These are phyloP conservation scores for Eptatretus burgeri DNA, from an alignment of 2,113 vertebrate genomes.

Conservation along the genomic window DNA sequence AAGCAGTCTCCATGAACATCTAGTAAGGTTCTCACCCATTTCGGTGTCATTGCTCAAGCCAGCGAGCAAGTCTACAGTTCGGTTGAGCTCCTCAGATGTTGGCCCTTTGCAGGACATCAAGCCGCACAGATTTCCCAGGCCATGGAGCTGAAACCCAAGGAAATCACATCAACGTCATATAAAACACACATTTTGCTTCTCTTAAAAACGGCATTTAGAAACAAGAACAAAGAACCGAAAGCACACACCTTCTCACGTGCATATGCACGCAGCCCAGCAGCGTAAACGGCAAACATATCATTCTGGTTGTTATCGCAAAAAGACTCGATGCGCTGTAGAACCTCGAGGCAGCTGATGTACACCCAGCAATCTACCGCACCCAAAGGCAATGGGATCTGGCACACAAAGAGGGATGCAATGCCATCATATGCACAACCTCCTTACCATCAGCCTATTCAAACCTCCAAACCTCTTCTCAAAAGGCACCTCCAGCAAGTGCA, in stretches of 20 bases:
- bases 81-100: constrained; percentile 61
- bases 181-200: too few relatives aligned
- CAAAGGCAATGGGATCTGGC: constrained; percentile 46
- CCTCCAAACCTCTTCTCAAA: neutral
- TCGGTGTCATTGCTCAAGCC: constrained; percentile 33
- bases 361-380: constrained; percentile 94
- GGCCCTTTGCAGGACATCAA: constrained; percentile 56
- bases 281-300: constrained; percentile 59
- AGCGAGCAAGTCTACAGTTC: constrained; percentile 69
- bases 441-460: neutral
- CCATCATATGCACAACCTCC: neutral
- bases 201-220: neutral
- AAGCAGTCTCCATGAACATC: too few relatives aligned
- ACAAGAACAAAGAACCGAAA: neutral
- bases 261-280: constrained; percentile 73
- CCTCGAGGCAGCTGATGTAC: constrained; percentile 83
- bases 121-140: constrained; percentile 58
- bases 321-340: constrained; percentile 76
- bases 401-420: neutral
- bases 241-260: constrained; percentile 58
- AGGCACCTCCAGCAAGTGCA: constrained; percentile 54
- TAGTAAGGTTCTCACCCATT: neutral
- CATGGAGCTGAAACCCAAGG: constrained; percentile 29
- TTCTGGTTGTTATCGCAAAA: constrained; percentile 60
- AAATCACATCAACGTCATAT: too few relatives aligned